Percentiles rank a stretch among this genome's conserved stretches.
These are phyloP conservation scores for Drosophila obscura DNA, from an alignment of 1,140 invertebrate species.

Conservation along the genomic window DNA sequence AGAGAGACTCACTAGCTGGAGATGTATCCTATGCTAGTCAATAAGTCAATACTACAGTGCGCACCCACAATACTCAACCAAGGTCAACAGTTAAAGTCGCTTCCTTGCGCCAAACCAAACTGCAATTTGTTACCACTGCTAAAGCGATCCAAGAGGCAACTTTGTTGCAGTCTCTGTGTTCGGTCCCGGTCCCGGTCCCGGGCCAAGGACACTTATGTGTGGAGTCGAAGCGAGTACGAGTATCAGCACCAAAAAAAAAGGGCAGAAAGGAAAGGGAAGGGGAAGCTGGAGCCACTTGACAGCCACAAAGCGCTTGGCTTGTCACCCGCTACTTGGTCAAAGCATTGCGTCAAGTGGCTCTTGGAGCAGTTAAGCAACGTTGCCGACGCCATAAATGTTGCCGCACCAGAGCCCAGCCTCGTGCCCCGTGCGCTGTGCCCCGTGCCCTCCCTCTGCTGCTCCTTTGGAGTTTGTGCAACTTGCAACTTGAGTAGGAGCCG, in stretches of 20 bases:
- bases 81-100: constrained; percentile 33
- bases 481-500: constrained; percentile 21
- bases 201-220: constrained; percentile 72
- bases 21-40: background rate
- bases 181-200: constrained; percentile 14
- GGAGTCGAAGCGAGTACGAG: constrained; percentile 52
- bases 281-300: constrained; percentile 58
- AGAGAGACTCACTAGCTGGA: no score
- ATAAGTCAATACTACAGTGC: constrained; percentile 1
- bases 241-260: constrained; percentile 19
- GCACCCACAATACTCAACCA: constrained; percentile 26
- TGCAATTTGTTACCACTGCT: constrained; percentile 43
- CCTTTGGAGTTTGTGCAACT: constrained; percentile 35
- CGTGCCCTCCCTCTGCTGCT: background rate
- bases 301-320: constrained; percentile 78
- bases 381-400: constrained; percentile 76
- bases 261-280: background rate
- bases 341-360: constrained; percentile 73
- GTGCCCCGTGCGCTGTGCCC: background rate
- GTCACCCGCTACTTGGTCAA: constrained; percentile 78
- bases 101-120: constrained; percentile 14
- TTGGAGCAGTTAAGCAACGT: constrained; percentile 75
- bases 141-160: constrained; percentile 32
- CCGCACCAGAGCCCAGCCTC: constrained; percentile 20
- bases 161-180: constrained; percentile 58